phyloP scores from a whole-genome alignment of 2,888 invertebrate genomes.

The Rhaphigaster nebulosa region DNA sequence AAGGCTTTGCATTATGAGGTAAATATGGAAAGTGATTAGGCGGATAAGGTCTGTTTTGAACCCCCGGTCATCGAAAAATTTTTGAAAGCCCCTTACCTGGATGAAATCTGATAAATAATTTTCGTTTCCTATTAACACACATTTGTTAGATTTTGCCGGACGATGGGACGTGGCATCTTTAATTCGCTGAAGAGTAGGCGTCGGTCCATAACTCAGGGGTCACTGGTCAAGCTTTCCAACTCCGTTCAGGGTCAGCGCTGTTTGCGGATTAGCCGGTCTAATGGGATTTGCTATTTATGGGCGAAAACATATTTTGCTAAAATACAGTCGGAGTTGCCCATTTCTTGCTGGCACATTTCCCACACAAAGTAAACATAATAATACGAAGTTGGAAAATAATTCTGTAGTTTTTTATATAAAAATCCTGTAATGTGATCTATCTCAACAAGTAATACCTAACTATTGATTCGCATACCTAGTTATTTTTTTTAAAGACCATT shows the following conservation, averaged over 20 bases:
- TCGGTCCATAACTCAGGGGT: not conserved
- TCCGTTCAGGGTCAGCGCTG: not conserved
- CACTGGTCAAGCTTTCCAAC: constrained; percentile 32
- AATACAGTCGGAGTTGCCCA: not conserved
- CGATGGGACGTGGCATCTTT: constrained; percentile 21
- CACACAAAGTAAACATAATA: not conserved
- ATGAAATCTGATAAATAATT: constrained; percentile 7
- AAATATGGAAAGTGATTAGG: not conserved
- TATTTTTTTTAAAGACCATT: too few species aligned
- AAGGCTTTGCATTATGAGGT: not conserved
- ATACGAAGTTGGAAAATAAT: not conserved
- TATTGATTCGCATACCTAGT: too few species aligned
- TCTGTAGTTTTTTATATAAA: not conserved
- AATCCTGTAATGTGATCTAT: too few species aligned
- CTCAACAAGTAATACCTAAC: too few species aligned
- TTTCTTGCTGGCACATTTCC: not conserved
- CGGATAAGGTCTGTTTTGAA: not conserved
- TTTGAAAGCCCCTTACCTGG: not conserved
- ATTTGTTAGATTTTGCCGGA: not conserved
- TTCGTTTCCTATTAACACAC: constrained; percentile 22
- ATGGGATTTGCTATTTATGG: constrained; percentile 19
- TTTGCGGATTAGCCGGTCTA: not conserved
- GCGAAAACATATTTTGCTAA: constrained; percentile 24
- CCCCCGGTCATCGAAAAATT: not conserved
- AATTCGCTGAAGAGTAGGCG: constrained; percentile 24